Evolutionary conservation across 37 sponge, comb jelly and placozoan genomes (phyloP).

Genomic region (Petrosia ficiformis): DNA sequence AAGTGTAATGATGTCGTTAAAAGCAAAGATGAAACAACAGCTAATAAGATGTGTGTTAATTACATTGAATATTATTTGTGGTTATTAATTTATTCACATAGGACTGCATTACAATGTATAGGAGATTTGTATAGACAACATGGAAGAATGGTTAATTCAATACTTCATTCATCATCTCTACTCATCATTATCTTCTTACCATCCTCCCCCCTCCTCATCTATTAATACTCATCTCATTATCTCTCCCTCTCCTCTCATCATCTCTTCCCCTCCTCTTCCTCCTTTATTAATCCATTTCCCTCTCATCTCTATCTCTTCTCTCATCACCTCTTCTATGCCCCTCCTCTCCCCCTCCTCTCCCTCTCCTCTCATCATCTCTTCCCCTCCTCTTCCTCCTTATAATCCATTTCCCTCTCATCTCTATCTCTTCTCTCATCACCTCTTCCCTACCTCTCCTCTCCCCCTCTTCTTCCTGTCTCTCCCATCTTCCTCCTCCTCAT

Average conservation of each 20-base stretch:
- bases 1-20: conserved; percentile 72
- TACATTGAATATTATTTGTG: neutral
- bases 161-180: too few species aligned
- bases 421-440: too few species aligned
- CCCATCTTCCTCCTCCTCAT: neutral
- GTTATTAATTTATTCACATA: conserved; percentile 11
- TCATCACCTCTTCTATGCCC: too few species aligned
- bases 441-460: too few species aligned
- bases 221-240: too few species aligned
- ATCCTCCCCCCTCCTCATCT: neutral
- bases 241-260: neutral
- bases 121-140: conserved; percentile 56
- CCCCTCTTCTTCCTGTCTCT: neutral
- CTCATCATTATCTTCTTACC: too few species aligned
- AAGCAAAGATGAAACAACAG: conserved; percentile 20
- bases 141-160: conserved; percentile 57
- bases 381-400: too few species aligned
- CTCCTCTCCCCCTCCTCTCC: too few species aligned
- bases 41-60: conserved; percentile 38
- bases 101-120: conserved; percentile 59
- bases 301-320: too few species aligned
- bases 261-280: neutral
- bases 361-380: neutral
- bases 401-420: too few species aligned
- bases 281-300: too few species aligned